phyloP scores from a whole-genome alignment of 1,140 invertebrate species.

The Oreohelix idahoensis region DNA sequence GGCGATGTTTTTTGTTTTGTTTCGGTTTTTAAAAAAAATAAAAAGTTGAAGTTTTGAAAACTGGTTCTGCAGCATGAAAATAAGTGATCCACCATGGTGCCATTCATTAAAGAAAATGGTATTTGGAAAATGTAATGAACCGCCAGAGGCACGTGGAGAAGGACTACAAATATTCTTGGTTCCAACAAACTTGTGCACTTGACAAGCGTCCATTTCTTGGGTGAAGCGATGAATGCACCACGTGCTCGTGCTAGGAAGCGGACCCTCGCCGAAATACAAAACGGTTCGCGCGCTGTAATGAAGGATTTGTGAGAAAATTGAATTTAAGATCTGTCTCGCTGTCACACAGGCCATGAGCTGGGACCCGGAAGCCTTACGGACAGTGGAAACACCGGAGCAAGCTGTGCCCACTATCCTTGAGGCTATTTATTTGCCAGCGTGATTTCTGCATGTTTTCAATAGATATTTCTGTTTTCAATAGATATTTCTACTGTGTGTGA shows the following conservation, averaged over 20 bases:
- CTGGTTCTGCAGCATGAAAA: too few relatives aligned
- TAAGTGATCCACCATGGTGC: not conserved
- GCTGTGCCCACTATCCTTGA: too few relatives aligned
- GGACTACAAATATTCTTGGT: not conserved
- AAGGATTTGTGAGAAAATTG: conserved; percentile 25
- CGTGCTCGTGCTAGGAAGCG: not conserved
- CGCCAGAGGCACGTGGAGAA: too few relatives aligned
- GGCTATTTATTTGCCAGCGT: too few relatives aligned
- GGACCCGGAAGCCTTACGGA: not conserved
- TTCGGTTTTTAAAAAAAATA: too few relatives aligned
- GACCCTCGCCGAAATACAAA: not conserved
- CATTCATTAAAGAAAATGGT: not conserved
- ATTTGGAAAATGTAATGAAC: not conserved
- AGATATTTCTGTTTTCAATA: too few relatives aligned
- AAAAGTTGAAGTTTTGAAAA: too few relatives aligned
- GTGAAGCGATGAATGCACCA: not conserved
- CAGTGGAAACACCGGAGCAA: not conserved
- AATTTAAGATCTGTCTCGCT: conserved; percentile 25
- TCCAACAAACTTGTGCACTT: not conserved
- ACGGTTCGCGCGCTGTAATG: conserved; percentile 3
- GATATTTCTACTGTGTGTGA: too few relatives aligned
- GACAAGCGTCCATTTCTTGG: not conserved
- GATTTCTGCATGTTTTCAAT: too few relatives aligned
- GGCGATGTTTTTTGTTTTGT: too few relatives aligned
- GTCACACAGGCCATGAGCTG: not conserved